phyloP scores from a whole-genome alignment of 1,140 invertebrate species.

The Nilaparvata lugens region DNA sequence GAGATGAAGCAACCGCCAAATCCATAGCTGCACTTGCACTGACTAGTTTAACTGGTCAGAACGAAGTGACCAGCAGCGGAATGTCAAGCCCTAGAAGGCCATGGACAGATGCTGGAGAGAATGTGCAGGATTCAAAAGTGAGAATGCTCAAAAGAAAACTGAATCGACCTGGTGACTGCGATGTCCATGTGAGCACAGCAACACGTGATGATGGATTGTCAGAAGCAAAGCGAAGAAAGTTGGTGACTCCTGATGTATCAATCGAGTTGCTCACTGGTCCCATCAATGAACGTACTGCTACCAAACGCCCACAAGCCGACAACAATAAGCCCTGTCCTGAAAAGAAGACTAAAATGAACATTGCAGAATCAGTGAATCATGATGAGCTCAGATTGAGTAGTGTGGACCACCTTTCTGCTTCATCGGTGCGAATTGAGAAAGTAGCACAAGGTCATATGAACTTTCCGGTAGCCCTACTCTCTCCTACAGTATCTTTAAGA shows the following conservation, averaged over 20 bases:
- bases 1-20: neutral
- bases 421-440: slow-evolving; percentile 13
- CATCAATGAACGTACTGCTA: neutral
- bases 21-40: neutral
- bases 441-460: neutral
- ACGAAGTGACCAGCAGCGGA: neutral
- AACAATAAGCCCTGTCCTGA: neutral
- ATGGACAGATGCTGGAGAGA: neutral
- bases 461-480: no score
- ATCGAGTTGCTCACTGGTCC: slow-evolving; percentile 25
- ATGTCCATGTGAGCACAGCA: neutral
- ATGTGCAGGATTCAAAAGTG: slow-evolving; percentile 8
- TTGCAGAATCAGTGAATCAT: neutral
- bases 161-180: slow-evolving; percentile 4
- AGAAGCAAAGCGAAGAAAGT: slow-evolving; percentile 23
- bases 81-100: neutral
- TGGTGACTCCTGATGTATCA: slow-evolving; percentile 27
- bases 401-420: slow-evolving; percentile 11
- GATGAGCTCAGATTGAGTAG: slow-evolving; percentile 9
- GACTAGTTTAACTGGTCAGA: neutral
- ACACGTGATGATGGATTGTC: slow-evolving; percentile 7
- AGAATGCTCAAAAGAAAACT: slow-evolving; percentile 22
- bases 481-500: no score
- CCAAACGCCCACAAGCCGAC: slow-evolving; percentile 7
- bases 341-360: neutral